phyloP scores from a whole-genome alignment of 2,113 vertebrate genomes.

The Xyrauchen texanus region DNA sequence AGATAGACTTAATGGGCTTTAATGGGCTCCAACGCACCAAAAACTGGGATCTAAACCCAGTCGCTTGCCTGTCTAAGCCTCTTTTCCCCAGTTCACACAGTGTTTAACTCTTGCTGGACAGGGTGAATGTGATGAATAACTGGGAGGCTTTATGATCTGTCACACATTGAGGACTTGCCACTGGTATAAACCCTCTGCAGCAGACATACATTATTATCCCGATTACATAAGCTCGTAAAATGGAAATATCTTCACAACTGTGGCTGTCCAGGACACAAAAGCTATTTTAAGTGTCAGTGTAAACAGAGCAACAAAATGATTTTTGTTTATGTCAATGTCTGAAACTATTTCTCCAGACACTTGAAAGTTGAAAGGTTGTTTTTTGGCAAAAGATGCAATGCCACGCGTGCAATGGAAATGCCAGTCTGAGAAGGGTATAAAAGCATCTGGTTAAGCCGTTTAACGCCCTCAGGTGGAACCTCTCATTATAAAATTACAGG shows the following conservation, averaged over 20 bases:
- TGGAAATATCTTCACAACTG: neutral
- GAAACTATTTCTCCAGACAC: constrained; percentile 1
- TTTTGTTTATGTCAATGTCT: constrained; percentile 11
- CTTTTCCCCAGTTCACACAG: too few species aligned
- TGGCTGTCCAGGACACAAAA: neutral
- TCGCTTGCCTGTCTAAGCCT: too few species aligned
- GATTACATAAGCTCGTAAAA: constrained; percentile 26
- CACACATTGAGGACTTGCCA: too few species aligned
- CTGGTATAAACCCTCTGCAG: neutral
- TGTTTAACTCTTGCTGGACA: too few species aligned
- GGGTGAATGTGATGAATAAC: too few species aligned
- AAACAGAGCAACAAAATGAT: neutral
- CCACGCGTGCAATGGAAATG: constrained; percentile 21
- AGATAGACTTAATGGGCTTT: too few species aligned
- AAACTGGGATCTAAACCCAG: too few species aligned
- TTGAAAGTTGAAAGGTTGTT: constrained; percentile 5
- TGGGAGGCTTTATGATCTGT: too few species aligned
- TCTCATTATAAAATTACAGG: constrained; percentile 30
- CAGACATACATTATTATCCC: constrained; percentile 1
- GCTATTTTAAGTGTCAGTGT: constrained; percentile 26
- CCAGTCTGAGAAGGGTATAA: neutral
- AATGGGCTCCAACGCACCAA: too few species aligned
- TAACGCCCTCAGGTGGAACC: neutral
- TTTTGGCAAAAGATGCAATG: constrained; percentile 16
- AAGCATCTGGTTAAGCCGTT: constrained; percentile 2